A percentile compares a stretch with the other conserved stretches of the same genome.
These are phyloP conservation scores for Pelodytes ibericus DNA, from an alignment of 2,797 vertebrate species.

Conservation along the genomic window DNA sequence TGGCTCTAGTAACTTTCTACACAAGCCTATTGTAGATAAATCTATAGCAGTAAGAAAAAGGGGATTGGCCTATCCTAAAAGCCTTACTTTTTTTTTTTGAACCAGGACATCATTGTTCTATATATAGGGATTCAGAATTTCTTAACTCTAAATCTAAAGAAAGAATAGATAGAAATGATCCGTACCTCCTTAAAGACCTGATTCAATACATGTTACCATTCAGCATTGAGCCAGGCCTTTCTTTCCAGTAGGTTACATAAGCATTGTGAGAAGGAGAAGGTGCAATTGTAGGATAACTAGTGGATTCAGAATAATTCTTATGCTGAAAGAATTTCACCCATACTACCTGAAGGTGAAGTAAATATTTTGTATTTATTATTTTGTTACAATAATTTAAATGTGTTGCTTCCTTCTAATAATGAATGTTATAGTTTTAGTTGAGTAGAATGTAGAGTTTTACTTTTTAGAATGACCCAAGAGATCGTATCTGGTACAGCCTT, in stretches of 20 bases:
- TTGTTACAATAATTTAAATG: slow-evolving; percentile 11
- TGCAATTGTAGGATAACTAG: background rate
- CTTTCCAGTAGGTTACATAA: background rate
- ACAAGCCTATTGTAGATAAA: too few species aligned
- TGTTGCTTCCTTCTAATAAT: slow-evolving; percentile 1
- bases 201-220: background rate
- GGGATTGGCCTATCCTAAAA: background rate
- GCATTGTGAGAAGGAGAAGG: slow-evolving; percentile 3
- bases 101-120: background rate
- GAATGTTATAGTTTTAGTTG: background rate
- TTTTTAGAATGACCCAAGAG: background rate
- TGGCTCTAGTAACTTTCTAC: too few species aligned
- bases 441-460: background rate
- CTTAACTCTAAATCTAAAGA: too few species aligned
- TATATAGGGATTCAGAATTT: too few species aligned
- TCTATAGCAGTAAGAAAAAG: too few species aligned
- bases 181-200: background rate
- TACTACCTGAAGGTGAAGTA: slow-evolving; percentile 9
- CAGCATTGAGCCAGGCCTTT: background rate
- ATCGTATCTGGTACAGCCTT: background rate
- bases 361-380: slow-evolving; percentile 29
- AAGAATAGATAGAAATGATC: background rate
- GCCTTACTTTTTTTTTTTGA: background rate
- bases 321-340: slow-evolving; percentile 2
- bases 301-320: background rate